phyloP scores from a whole-genome alignment of 2,797 vertebrate genomes.

The Mormyrus proboscirostris region DNA sequence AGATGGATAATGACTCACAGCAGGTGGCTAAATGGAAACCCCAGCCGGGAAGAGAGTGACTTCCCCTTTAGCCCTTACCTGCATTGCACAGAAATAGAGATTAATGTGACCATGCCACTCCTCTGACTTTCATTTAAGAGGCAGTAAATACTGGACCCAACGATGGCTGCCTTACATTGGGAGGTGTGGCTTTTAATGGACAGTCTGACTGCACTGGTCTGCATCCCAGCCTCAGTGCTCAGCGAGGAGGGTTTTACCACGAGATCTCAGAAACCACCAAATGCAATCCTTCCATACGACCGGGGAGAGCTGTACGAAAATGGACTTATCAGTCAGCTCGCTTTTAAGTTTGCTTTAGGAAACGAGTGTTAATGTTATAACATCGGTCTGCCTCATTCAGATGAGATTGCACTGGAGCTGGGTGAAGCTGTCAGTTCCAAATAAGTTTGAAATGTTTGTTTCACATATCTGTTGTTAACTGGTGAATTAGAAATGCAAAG shows the following conservation, averaged over 20 bases:
- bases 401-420: neutral
- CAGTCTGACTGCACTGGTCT: neutral
- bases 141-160: neutral
- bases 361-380: neutral
- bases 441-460: neutral
- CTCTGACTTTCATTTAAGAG: slow-evolving; percentile 39
- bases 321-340: neutral
- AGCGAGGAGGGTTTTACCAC: neutral
- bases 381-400: neutral
- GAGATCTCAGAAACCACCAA: neutral
- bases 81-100: slow-evolving; percentile 61
- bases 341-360: neutral
- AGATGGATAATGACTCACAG: slow-evolving; percentile 64
- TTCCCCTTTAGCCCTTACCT: slow-evolving; percentile 53
- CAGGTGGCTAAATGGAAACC: slow-evolving; percentile 66
- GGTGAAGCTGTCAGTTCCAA: neutral
- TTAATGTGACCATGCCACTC: slow-evolving; percentile 58
- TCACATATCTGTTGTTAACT: neutral
- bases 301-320: neutral
- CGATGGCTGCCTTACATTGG: neutral
- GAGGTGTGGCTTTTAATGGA: neutral
- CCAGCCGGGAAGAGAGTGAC: slow-evolving; percentile 55
- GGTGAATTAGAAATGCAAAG: neutral
- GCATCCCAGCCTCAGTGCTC: neutral
- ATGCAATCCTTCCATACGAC: neutral